Evolutionary conservation across 2,888 invertebrate genomes (phyloP).

Genomic region (Nephrotoma flavescens): DNA sequence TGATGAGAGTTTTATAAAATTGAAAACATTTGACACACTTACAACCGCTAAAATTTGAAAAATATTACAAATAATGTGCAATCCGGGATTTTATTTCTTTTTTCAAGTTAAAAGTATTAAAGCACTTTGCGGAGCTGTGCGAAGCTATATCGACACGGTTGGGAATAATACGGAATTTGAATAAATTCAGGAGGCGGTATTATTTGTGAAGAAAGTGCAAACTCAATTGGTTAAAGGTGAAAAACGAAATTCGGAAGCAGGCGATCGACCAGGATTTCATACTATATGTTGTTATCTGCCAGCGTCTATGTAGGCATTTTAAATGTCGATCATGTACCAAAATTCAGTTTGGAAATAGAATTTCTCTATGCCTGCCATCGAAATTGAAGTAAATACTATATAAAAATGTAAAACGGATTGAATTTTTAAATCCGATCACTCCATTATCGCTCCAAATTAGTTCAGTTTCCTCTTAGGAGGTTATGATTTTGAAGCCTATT

Average conservation of each 20-base stretch:
- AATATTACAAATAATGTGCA: conserved; percentile 51
- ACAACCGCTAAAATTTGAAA: conserved; percentile 45
- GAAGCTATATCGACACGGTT: conserved; percentile 51
- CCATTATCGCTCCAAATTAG: no score
- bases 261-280: not conserved
- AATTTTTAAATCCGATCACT: conserved; percentile 28
- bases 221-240: not conserved
- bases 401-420: conserved; percentile 41
- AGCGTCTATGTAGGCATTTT: not conserved
- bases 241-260: not conserved
- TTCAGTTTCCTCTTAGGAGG: no score
- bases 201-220: not conserved
- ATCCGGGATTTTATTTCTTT: conserved; percentile 56
- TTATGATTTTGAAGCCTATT: no score
- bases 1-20: conserved; percentile 25
- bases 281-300: not conserved
- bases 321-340: conserved; percentile 9
- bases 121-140: conserved; percentile 46
- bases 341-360: no score
- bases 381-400: conserved; percentile 50
- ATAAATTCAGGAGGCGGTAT: not conserved
- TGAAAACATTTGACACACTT: conserved; percentile 21
- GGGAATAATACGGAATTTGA: conserved; percentile 28
- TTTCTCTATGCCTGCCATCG: no score
- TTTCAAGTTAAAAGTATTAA: conserved; percentile 49